These are phyloP conservation scores for Oncorhynchus nerka DNA, from an alignment of 2,113 vertebrate species.

Conservation along the genomic window DNA sequence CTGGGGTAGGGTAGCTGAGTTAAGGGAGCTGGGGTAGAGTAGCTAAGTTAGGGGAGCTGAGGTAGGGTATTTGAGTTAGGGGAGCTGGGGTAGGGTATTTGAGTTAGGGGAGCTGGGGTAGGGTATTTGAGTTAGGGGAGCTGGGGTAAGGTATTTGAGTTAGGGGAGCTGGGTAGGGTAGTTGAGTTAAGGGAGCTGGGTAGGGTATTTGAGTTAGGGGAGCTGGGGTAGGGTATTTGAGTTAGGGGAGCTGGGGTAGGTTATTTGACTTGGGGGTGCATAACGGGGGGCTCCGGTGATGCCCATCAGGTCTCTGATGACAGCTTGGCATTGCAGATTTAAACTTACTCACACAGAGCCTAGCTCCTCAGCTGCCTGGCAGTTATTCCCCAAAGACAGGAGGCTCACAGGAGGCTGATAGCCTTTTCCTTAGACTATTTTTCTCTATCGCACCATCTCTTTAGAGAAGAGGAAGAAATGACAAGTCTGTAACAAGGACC, in stretches of 20 bases:
- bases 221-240: too few species aligned
- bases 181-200: too few species aligned
- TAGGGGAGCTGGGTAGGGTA: background rate
- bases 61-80: too few species aligned
- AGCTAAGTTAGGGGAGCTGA: too few species aligned
- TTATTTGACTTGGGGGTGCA: too few species aligned
- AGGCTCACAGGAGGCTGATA: slow-evolving; percentile 1
- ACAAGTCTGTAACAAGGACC: slow-evolving; percentile 19
- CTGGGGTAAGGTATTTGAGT: too few species aligned
- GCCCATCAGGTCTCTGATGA: slow-evolving; percentile 8
- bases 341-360: background rate
- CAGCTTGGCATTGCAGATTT: slow-evolving; percentile 5
- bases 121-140: too few species aligned
- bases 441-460: background rate
- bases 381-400: slow-evolving; percentile 12
- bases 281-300: background rate
- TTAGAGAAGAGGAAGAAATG: slow-evolving; percentile 12
- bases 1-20: too few species aligned
- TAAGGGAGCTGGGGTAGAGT: too few species aligned
- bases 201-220: too few species aligned
- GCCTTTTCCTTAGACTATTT: background rate
- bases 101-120: too few species aligned
- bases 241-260: background rate
- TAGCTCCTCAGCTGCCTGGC: slow-evolving; percentile 8
- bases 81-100: too few species aligned